A percentile compares a stretch with the other conserved stretches of the same genome.
These are phyloP conservation scores for Linurgus olivaceus DNA, from an alignment of 2,797 vertebrate genomes.

Conservation along the genomic window DNA sequence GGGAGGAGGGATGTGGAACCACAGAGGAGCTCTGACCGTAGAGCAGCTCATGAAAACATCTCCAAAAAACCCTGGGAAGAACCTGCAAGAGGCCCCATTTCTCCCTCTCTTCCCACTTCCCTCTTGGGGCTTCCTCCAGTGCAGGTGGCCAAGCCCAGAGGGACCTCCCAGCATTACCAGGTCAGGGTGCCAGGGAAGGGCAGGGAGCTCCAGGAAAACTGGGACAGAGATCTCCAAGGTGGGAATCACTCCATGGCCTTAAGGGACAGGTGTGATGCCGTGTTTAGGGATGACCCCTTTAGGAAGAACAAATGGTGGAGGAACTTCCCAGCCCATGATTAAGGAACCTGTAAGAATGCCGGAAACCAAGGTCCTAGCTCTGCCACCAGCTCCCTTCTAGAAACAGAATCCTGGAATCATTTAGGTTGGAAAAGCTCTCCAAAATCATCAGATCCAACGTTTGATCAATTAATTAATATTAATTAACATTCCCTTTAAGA, in stretches of 20 bases:
- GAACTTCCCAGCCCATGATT: neutral
- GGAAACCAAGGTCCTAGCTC: neutral
- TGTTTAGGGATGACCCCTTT: neutral
- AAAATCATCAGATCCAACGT: neutral
- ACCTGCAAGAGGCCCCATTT: neutral
- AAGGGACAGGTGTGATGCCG: fast-evolving
- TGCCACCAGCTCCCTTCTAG: neutral
- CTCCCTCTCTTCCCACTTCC: neutral
- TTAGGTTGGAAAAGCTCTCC: neutral
- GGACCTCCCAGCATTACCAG: neutral
- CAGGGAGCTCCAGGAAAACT: neutral
- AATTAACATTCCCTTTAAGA: neutral
- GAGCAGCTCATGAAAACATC: neutral
- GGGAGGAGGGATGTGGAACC: neutral
- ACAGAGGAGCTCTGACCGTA: neutral
- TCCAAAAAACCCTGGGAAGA: neutral
- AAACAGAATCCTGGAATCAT: neutral
- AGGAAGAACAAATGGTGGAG: neutral
- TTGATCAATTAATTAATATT: fast-evolving
- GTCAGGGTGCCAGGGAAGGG: neutral
- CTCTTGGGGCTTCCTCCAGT: neutral
- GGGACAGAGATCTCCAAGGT: neutral
- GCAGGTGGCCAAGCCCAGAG: neutral
- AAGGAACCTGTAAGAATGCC: neutral
- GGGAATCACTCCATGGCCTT: fast-evolving